Evolutionary conservation across 1,140 invertebrate species (phyloP), one percentile per base, ranked within the genome.

Genomic region (Ylistrum balloti): DNA sequence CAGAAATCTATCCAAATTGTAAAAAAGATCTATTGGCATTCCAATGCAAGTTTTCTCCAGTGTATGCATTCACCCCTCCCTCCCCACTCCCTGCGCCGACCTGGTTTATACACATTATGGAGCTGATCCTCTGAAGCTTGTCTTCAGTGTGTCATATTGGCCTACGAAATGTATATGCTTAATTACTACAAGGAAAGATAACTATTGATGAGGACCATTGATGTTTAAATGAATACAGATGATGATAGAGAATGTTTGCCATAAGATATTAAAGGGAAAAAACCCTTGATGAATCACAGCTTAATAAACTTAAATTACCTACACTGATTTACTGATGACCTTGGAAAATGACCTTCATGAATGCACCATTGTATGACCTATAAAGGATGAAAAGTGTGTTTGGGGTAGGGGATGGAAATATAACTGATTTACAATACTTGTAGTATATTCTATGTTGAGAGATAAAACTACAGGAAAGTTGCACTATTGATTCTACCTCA

Each of bases 311-410:
- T 45, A 45, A 9, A 13, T 45, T 74, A 74, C 56, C 22, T 9
- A 74, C 5, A 74, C n/a, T n/a, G 22, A 74, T 74, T n/a, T 74
- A 74, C 56, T 28, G 56, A 74, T 74, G 56, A 74, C 56, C 56
- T 74, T 74, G 56, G 3, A 22, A 17, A 28, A 74, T 74, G 56
- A 74, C 56, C 56, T 74, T 74, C 22, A 17, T 7, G 56, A 74
- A 74, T n/a, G 28, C 56, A 74, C 56, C 22, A n/a, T 74, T 74
- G 56, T 74, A 5, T 74, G 56, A 45, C 1, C 5, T 38, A 13
- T 38, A 13, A 38, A 7, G 35, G 35, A 38, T n/a, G n/a, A n/a
- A n/a, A n/a, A n/a, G n/a, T n/a, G n/a, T n/a, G n/a, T n/a, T n/a
- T n/a, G n/a, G 35, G 5, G 5, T 38, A 5, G 35, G 35, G 35